Base-by-base conservation (phyloP, 2,888 invertebrate genomes). In the Caenorhabditis afra region DNA sequence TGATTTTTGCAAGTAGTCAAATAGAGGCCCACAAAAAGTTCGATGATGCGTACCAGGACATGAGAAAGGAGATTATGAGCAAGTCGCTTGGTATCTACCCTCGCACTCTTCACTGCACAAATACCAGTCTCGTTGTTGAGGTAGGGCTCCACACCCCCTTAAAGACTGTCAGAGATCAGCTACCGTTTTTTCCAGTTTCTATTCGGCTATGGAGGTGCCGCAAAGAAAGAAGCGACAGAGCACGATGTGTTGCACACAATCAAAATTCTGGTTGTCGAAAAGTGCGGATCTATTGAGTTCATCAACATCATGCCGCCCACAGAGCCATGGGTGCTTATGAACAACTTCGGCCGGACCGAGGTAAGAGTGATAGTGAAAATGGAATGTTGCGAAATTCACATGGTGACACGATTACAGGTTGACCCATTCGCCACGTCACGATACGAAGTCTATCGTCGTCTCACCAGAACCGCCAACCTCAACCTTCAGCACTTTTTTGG, bases 81-180 rank as follows among this genome's bases (percentile, higher is more conserved):
- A 65, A 71, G 29, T 45, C 49, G 1, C 61, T 75, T 12, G 80
- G 80, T 12, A 75, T 80, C 37, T 76, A 75, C 50, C 71, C 75
- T 16, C 52, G 41, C 23, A 66, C 49, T 12, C 7, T 80, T 10
- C 16, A 22, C 20, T 20, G 20, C 0, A 58, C 49, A 0, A 1
- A 37, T 0, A 52, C 47, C 1, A 22, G 57, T 20, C 47, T 71
- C 22, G 39, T 65, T 39, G 23, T 80, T 11, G 80, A 80, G 62
- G 75, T 73, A 3, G 39, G 35, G 44, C 7, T n/a, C 14, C 22
- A 14, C 4, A 16, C 4, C 18, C 10, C 14, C 20, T 18, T 10
- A 52, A 52, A 23, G 10, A 12, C 20, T 52, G 18, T 29, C 16
- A 29, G 20, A 18, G n/a, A 14, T 10, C 20, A 58, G 18, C 16